Percentiles rank a stretch among this genome's conserved stretches.
phyloP scores from a whole-genome alignment of 2,888 invertebrate genomes.

The Panopea generosa region DNA sequence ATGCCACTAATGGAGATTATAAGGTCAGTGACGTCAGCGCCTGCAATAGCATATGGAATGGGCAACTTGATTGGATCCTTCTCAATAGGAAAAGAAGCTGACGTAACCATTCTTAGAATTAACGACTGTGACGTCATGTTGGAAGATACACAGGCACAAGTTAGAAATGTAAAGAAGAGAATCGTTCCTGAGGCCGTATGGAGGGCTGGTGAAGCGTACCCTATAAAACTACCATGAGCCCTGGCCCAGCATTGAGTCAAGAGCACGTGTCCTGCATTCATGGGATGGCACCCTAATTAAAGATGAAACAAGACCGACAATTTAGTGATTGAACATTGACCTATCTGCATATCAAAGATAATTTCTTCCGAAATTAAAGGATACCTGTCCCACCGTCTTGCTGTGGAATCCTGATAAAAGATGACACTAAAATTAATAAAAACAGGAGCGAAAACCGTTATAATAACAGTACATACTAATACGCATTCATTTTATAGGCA shows the following conservation, averaged over 20 bases:
- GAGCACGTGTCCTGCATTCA: conserved; percentile 1
- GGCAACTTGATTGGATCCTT: conserved; percentile 65
- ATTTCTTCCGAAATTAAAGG: no score
- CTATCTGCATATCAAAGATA: no score
- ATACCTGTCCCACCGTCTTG: no score
- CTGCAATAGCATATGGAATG: conserved; percentile 73
- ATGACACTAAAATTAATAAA: no score
- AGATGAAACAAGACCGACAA: neutral
- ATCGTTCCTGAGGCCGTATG: conserved; percentile 77
- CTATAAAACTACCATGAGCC: conserved; percentile 43
- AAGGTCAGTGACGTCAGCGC: conserved; percentile 72
- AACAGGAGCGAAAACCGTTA: no score
- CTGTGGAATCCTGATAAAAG: no score
- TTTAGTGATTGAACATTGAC: no score
- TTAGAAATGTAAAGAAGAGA: conserved; percentile 59
- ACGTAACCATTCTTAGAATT: conserved; percentile 75
- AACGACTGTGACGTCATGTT: conserved; percentile 68
- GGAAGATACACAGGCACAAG: conserved; percentile 75
- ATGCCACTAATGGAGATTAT: conserved; percentile 79
- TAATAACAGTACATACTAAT: no score
- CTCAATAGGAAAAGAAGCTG: conserved; percentile 71
- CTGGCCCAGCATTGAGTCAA: conserved; percentile 63
- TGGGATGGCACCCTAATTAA: conserved; percentile 17
- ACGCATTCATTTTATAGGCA: no score
- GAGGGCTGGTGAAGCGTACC: conserved; percentile 64